Evolutionary conservation across 2,888 invertebrate genomes (phyloP), one percentile per base, ranked within the genome.

Genomic region (Parelbella ahira): DNA sequence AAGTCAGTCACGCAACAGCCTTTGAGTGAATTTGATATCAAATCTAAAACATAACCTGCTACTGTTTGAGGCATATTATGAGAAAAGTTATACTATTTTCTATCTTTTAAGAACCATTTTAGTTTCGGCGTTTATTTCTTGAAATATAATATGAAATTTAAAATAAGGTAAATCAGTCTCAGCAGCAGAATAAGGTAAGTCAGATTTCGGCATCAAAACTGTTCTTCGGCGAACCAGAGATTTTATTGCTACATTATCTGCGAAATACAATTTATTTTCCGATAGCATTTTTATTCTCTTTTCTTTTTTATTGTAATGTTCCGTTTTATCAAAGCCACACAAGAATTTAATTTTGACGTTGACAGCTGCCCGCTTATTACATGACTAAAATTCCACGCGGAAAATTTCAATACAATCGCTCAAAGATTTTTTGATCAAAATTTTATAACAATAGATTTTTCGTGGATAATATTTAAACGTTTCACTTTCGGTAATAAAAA

Each of bases 331-430:
- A 62, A 59, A 55, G 49, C 51, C 56, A 50, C 61, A 53, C 51
- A 59, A 59, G 59, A 59, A 65, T 63, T 67, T 66, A 60, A 63
- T 66, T 63, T 60, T 41, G 49, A 48, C 58, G 62, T 56, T 64
- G 62, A 63, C 64, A 65, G 61, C 53, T 50, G 51, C 56, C 58
- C 58, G 61, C 57, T 60, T 57, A 58, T 58, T 56, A 53, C 51
- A 54, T 51, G 56, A 53, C 51, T 60, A 63, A 68, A 70, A 68
- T 60, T 50, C 50, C 52, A 44, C 43, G 50, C 51, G 50, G 51
- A 59, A 66, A 68, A 63, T 67, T 68, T 65, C 63, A 65, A 72
- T 70, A 53, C 52, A 48, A 44, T 47, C 42, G 39, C 19, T 34
- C 10, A 37, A 37, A 43, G 37, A 43, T 43, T 45, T 53, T 41